Evolutionary conservation across 1,140 invertebrate genomes (phyloP).

Genomic region (Drosophila ironensis): DNA sequence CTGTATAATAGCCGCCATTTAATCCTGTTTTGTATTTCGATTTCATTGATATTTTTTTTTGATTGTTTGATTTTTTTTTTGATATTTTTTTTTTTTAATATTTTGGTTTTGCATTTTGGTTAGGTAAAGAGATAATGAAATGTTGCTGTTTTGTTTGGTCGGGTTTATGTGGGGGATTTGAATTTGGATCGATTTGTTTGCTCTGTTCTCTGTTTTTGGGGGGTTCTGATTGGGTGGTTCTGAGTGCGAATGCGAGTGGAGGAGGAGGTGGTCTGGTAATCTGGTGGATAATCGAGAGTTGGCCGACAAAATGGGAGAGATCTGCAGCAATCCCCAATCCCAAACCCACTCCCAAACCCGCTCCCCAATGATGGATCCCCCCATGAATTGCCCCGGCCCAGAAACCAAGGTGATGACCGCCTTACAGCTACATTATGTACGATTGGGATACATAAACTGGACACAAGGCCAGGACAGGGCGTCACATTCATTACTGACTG

Average conservation of each 20-base stretch:
- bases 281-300: too few relatives aligned
- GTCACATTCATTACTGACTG: conserved; percentile 34
- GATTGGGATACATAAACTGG: conserved; percentile 12
- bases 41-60: conserved; percentile 67
- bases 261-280: conserved; percentile 4
- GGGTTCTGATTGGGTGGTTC: conserved; percentile 2
- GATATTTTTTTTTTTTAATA: conserved; percentile 33
- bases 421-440: conserved; percentile 17
- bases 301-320: neutral
- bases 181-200: conserved; percentile 15
- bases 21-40: conserved; percentile 84
- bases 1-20: conserved; percentile 88
- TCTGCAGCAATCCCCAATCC: too few relatives aligned
- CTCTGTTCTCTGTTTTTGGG: conserved; percentile 10
- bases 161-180: conserved; percentile 21
- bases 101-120: conserved; percentile 35
- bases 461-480: conserved; percentile 5
- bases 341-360: too few relatives aligned
- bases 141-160: conserved; percentile 32
- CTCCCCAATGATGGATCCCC: conserved; percentile 17
- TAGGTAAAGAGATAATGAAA: conserved; percentile 37
- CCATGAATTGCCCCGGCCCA: too few relatives aligned
- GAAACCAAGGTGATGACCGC: too few relatives aligned
- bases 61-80: too few relatives aligned
- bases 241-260: conserved; percentile 14